Evolutionary conservation across 2,888 invertebrate genomes (phyloP).

Genomic region (Synanthedon myopaeformis): DNA sequence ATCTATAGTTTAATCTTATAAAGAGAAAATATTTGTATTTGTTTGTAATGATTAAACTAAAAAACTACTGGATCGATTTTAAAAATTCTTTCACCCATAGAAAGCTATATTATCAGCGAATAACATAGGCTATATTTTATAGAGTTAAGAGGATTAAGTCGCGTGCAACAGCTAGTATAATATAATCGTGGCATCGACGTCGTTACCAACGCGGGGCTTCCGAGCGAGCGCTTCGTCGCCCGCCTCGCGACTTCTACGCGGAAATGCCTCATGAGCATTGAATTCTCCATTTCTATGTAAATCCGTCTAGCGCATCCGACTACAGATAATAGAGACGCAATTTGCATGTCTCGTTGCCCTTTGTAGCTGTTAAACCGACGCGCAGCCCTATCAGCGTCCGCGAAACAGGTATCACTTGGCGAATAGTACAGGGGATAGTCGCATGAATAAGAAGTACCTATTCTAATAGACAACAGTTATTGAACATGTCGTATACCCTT

Average conservation of each 20-base stretch:
- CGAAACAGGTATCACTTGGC: constrained; percentile 32
- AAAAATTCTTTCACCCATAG: too few species aligned
- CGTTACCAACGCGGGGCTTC: constrained; percentile 7
- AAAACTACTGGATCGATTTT: too few species aligned
- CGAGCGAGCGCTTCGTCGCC: constrained; percentile 11
- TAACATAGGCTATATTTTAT: too few species aligned
- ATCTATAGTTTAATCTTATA: too few species aligned
- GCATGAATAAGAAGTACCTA: constrained; percentile 33
- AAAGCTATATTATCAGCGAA: too few species aligned
- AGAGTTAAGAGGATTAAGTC: too few species aligned
- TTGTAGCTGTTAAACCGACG: constrained; percentile 37
- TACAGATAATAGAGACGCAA: constrained; percentile 50
- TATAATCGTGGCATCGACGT: too few species aligned
- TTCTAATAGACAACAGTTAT: constrained; percentile 36
- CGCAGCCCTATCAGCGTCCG: constrained; percentile 15
- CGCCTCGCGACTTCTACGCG: constrained; percentile 23
- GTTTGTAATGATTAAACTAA: too few species aligned
- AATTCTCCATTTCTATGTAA: constrained; percentile 62
- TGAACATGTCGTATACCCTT: constrained; percentile 34
- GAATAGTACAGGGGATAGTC: constrained; percentile 19
- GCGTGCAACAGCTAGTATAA: too few species aligned
- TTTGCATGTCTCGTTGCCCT: constrained; percentile 58
- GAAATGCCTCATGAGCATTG: constrained; percentile 40
- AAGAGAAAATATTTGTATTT: too few species aligned
- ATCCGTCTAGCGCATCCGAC: constrained; percentile 45